Percentiles rank a stretch among this genome's conserved stretches.
Conservation (phyloP, 1,140 invertebrate genomes). For the Potamilus streckersoni region DNA sequence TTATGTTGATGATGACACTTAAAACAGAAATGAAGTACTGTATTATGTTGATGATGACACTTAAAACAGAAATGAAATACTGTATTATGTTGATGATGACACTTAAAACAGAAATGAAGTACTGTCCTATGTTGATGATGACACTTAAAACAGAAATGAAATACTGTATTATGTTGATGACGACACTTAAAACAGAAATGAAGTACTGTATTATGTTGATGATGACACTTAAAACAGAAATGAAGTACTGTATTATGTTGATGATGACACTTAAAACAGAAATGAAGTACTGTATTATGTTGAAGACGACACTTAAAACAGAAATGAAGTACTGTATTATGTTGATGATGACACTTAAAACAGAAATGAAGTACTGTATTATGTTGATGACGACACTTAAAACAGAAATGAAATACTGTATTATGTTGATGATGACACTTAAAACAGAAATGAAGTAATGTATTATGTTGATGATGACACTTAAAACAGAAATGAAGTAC, state of each 20-base stretch:
- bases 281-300: constrained; percentile 45
- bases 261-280: constrained; percentile 41
- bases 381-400: constrained; percentile 45
- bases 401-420: constrained; percentile 38
- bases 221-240: constrained; percentile 39
- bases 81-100: constrained; percentile 40
- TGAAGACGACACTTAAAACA: constrained; percentile 40
- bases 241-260: constrained; percentile 44
- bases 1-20: constrained; percentile 45
- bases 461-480: constrained; percentile 41
- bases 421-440: constrained; percentile 45
- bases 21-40: constrained; percentile 38
- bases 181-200: constrained; percentile 36
- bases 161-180: constrained; percentile 42
- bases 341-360: constrained; percentile 43
- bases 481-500: constrained; percentile 30
- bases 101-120: constrained; percentile 44
- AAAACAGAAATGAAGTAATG: constrained; percentile 40
- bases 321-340: constrained; percentile 23
- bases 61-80: constrained; percentile 42
- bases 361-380: constrained; percentile 39
- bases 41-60: constrained; percentile 42
- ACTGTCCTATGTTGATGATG: constrained; percentile 42
- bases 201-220: constrained; percentile 46
- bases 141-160: constrained; percentile 33